Base-by-base conservation (phyloP, 2,888 invertebrate species). In the Augochlorella aurata region DNA sequence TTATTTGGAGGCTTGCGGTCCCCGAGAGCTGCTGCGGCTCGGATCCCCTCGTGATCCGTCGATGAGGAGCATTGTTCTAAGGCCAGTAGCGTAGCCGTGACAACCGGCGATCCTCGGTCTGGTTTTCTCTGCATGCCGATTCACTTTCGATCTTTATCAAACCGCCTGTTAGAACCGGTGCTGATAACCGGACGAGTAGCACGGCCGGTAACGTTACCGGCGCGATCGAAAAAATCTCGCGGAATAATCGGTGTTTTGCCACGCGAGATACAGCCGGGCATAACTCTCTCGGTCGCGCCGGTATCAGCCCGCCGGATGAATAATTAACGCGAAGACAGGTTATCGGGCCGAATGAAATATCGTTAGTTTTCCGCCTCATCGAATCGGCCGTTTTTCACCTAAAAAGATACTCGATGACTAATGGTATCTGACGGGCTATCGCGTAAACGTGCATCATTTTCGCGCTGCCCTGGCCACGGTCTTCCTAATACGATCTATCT, bases 1-100 rank as follows among this genome's bases (percentile, higher is more conserved):
- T 90, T 90, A 88, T 91, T 90, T 90, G 76, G 78, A 82, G 79
- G 82, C 82, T 44, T 71, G 45, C 49, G 63, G 70, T 54, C 74
- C 82, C 77, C 58, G 61, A 58, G 70, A 70, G 47, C 10, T 21
- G 52, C 65, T 38, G 38, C 50, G 52, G 49, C 21, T 52, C 67
- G 61, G 38, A 67, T 61, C 68, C 66, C 65, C 47, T 52, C 72
- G 54, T 61, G 66, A 79, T 77, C 61, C 54, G 66, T 44, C 50
- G 66, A 84, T 75, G 72, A 78, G 49, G 68, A 63, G 52, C 79
- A 81, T 82, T 83, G 77, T 82, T 76, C 81, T 66, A 68, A 66
- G 50, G 52, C 79, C 79, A 65, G 70, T 67, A 69, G 67, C 73
- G 65, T 61, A 76, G 74, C 77, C 70, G 50, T 54, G 72, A 82